Conservation (phyloP, 2,888 invertebrate species). For the Serrognathus titanus region DNA sequence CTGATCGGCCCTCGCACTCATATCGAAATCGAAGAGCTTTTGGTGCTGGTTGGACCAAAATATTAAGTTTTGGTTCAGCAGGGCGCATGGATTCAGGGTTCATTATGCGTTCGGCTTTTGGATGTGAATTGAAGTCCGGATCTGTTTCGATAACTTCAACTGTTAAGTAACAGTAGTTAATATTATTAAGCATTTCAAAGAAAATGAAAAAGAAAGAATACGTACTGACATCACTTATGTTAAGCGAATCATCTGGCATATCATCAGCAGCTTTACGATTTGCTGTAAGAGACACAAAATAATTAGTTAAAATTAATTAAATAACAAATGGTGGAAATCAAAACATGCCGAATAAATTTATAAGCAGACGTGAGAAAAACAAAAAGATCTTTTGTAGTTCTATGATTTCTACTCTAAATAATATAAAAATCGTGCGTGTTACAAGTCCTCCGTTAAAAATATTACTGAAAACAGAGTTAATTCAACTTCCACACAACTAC, state of each 20-base stretch:
- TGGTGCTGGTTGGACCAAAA: constrained; percentile 88
- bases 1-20: constrained; percentile 94
- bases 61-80: constrained; percentile 37
- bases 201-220: constrained; percentile 38
- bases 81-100: constrained; percentile 31
- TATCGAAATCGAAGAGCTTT: constrained; percentile 79
- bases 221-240: constrained; percentile 80
- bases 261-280: constrained; percentile 37
- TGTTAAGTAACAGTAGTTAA: constrained; percentile 40
- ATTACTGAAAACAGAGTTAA: no score
- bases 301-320: no score
- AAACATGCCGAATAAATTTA: no score
- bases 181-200: constrained; percentile 3
- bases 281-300: constrained; percentile 18
- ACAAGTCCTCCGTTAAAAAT: no score
- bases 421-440: no score
- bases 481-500: no score
- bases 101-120: constrained; percentile 17
- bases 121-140: constrained; percentile 50
- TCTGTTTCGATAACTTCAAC: constrained; percentile 71
- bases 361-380: no score
- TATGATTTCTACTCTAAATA: no score
- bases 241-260: constrained; percentile 56
- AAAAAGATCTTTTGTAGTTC: no score
- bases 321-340: not conserved